phyloP scores from a whole-genome alignment of 2,888 invertebrate species.

The Agonopterix subpropinquella region DNA sequence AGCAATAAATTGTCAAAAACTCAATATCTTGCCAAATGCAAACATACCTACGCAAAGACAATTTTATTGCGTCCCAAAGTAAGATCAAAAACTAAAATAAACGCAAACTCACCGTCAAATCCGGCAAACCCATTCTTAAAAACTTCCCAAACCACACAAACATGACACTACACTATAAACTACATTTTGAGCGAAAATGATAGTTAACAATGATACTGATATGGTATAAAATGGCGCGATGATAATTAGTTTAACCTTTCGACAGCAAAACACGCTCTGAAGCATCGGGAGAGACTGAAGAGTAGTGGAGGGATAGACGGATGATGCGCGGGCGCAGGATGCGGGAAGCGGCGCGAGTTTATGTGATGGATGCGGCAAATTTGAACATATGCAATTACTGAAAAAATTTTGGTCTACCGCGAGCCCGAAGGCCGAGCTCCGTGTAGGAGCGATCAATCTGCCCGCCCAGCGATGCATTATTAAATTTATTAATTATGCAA shows the following conservation, averaged over 20 bases:
- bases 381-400: neutral
- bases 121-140: conserved; percentile 64
- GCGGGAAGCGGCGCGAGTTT: conserved; percentile 3
- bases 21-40: no score
- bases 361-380: conserved; percentile 30
- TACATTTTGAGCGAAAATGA: conserved; percentile 13
- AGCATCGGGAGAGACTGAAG: conserved; percentile 61
- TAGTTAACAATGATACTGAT: neutral
- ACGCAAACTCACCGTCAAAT: conserved; percentile 58
- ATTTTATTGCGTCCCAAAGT: no score
- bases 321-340: conserved; percentile 11
- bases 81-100: neutral
- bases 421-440: no score
- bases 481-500: no score
- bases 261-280: conserved; percentile 67
- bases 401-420: no score
- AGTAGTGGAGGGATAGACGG: conserved; percentile 13
- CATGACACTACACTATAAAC: conserved; percentile 27
- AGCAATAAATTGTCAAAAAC: no score
- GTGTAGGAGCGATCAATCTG: no score
- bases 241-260: conserved; percentile 43
- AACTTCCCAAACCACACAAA: conserved; percentile 60
- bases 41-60: no score
- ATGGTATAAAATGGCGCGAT: neutral
- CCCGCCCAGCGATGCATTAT: no score